Evolutionary conservation across 2,888 invertebrate species (phyloP).

Genomic region (Megaustenia siamemsis): DNA sequence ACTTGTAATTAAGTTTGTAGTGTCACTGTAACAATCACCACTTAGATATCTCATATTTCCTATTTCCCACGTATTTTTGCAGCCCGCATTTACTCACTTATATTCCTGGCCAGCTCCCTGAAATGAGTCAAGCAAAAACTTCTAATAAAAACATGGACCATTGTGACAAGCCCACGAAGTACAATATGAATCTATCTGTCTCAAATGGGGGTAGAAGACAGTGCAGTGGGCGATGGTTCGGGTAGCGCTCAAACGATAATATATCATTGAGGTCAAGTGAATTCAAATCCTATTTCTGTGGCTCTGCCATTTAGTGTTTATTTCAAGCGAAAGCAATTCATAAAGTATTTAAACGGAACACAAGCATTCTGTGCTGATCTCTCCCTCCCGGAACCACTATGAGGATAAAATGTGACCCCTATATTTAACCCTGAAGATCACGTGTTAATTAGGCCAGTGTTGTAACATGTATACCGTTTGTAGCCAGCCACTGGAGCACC

Average conservation of each 20-base stretch:
- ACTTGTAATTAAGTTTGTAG: no score
- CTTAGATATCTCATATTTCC: constrained; percentile 9
- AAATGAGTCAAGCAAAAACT: constrained; percentile 6
- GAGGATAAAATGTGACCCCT: constrained; percentile 27
- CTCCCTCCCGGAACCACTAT: constrained; percentile 6
- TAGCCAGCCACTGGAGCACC: background rate
- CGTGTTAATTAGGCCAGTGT: constrained; percentile 40
- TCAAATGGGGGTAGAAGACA: background rate
- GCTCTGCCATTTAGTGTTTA: constrained; percentile 1
- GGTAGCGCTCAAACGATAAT: background rate
- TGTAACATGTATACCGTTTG: constrained; percentile 28
- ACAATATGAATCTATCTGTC: constrained; percentile 3
- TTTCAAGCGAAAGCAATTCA: constrained; percentile 16
- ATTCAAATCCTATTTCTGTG: background rate
- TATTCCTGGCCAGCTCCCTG: background rate
- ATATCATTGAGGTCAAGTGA: background rate
- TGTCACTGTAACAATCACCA: background rate
- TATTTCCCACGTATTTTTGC: constrained; percentile 22
- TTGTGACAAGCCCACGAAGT: background rate
- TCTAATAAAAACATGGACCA: background rate
- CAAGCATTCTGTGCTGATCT: constrained; percentile 9
- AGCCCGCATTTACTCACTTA: constrained; percentile 7
- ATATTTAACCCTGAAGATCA: constrained; percentile 26
- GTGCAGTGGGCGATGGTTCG: background rate
- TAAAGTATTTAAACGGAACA: constrained; percentile 9